Percentiles rank a stretch among this genome's conserved stretches.
Conservation (phyloP, 2,113 vertebrate genomes). For the Nothobranchius kuhntae region DNA sequence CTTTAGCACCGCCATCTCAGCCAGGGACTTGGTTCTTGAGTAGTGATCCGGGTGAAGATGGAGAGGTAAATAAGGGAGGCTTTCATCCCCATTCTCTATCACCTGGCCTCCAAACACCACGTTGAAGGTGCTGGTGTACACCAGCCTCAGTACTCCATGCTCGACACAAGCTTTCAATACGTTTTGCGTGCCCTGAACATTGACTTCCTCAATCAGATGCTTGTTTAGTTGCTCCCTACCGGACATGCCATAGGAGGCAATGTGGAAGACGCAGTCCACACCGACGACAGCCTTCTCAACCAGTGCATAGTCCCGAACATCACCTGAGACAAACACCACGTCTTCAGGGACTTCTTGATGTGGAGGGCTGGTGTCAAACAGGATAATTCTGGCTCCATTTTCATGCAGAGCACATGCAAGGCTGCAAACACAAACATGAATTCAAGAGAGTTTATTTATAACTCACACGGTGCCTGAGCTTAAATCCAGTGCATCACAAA, state of each 20-base stretch:
- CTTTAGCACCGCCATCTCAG: constrained; percentile 89
- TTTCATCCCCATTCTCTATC: constrained; percentile 90
- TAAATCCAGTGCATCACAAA: not conserved
- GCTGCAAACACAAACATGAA: constrained; percentile 69
- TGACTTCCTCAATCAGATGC: constrained; percentile 86
- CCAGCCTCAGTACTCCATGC: constrained; percentile 78
- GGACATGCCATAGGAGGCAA: constrained; percentile 95
- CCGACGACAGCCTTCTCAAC: constrained; percentile 79
- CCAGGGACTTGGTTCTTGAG: constrained; percentile 91
- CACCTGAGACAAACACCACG: constrained; percentile 82
- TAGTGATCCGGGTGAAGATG: constrained; percentile 94
- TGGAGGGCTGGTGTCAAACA: constrained; percentile 85
- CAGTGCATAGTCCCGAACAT: constrained; percentile 80
- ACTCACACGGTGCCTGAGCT: not conserved
- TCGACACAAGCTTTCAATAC: constrained; percentile 83
- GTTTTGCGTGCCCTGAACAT: constrained; percentile 87
- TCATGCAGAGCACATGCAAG: constrained; percentile 83
- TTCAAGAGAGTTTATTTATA: not conserved
- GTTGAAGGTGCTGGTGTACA: constrained; percentile 95
- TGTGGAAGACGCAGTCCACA: constrained; percentile 88
- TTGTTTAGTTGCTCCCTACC: constrained; percentile 91
- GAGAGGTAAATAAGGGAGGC: constrained; percentile 90
- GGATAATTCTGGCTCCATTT: constrained; percentile 80
- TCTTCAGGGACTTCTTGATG: constrained; percentile 75
- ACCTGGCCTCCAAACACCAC: constrained; percentile 92